Base-by-base conservation (phyloP, 1,140 invertebrate species). In the Magallana ariakensis region DNA sequence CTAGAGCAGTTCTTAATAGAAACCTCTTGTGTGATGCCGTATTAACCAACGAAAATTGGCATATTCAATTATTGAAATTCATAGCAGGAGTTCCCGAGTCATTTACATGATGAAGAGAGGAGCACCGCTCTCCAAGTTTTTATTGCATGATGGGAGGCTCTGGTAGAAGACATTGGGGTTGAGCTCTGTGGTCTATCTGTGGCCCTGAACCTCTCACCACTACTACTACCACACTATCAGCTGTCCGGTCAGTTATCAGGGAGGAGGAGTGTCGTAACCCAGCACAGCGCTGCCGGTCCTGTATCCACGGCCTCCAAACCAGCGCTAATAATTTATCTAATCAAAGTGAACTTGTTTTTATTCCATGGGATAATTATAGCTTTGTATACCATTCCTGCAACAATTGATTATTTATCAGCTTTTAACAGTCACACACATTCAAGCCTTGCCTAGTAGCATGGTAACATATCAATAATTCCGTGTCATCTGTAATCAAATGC, bases 41-140 rank as follows among this genome's bases (percentile, higher is more conserved):
- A 22, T 70, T 70, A 70, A 70, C 19, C 66, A 70, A 70, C 66
- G 33, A 70, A 70, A 70, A 70, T 70, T 70, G 66, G 66, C 66
- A 70, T 70, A 70, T 70, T 70, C 66, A 70, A 70, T 70, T 70
- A 70, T 70, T 70, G 66, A 70, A 70, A 70, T 70, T 70, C 66
- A 70, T 70, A 22, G 66, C 66, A 70, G 66, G 66, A 70, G 22
- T n/a, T 60, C 13, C 66, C 22, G 66, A 70, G 66, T 70, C 66
- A 70, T 70, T 66, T 66, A 66, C 62, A 26, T 33, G 66, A 70
- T 70, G 66, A 3, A 26, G 22, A 9, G 11, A 13, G 22, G 11
- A 70, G 11, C 66, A 70, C 66, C 26, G 33, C 66, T 70, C 33
- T 26, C 11, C 13, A 26, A 26, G 33, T 19, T 70, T 70, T 70